Evolutionary conservation across 2,113 vertebrate species (phyloP).

Genomic region (Quiscalus mexicanus): DNA sequence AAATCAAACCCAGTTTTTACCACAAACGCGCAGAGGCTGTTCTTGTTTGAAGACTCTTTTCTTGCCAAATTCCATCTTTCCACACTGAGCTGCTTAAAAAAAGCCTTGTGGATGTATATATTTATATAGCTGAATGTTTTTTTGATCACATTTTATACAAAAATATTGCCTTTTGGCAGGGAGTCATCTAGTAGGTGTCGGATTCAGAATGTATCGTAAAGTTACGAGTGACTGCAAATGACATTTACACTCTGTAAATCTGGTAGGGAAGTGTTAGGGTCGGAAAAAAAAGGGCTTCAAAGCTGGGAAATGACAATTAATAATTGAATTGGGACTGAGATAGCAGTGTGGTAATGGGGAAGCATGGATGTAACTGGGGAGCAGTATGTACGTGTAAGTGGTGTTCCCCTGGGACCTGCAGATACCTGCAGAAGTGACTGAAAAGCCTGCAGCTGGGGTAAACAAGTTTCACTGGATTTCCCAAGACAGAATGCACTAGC

Average conservation of each 20-base stretch:
- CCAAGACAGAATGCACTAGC: not conserved
- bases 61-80: conserved; percentile 66
- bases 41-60: conserved; percentile 57
- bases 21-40: conserved; percentile 33
- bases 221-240: conserved; percentile 49
- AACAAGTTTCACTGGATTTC: not conserved
- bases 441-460: not conserved
- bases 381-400: not conserved
- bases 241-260: conserved; percentile 45
- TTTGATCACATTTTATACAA: conserved; percentile 59
- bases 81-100: conserved; percentile 7
- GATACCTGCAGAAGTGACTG: not conserved
- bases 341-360: not conserved
- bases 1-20: conserved; percentile 64
- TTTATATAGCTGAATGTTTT: conserved; percentile 54
- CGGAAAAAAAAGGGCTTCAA: not conserved
- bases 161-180: conserved; percentile 62
- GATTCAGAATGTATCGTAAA: conserved; percentile 35
- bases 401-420: not conserved
- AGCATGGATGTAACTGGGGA: not conserved
- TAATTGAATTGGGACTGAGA: not conserved
- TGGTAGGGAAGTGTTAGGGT: conserved; percentile 18
- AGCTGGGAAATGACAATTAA: conserved; percentile 12
- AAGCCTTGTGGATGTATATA: conserved; percentile 35
- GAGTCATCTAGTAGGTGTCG: conserved; percentile 51